Evolutionary conservation across 2,888 invertebrate species (phyloP).

Genomic region (Uloborus plumipes): DNA sequence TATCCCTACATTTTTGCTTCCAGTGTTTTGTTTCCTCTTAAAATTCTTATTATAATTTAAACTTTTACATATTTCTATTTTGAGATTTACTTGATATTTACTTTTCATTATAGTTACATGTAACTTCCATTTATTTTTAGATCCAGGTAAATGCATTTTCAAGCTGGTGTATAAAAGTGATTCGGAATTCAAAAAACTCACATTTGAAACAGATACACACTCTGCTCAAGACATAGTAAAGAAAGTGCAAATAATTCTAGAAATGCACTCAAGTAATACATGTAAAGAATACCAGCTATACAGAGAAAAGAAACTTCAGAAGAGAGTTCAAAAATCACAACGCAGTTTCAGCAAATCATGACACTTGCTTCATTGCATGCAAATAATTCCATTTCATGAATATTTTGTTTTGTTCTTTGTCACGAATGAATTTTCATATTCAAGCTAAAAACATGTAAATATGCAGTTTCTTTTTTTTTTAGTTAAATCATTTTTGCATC

Average conservation of each 20-base stretch:
- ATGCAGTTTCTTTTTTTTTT: too few species aligned
- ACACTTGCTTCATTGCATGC: neutral
- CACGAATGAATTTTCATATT: too few species aligned
- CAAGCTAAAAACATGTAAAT: too few species aligned
- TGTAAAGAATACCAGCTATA: conserved; percentile 85
- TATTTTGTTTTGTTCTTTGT: too few species aligned
- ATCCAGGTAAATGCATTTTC: conserved; percentile 78
- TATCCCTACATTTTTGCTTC: too few species aligned
- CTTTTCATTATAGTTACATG: neutral
- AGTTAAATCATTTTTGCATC: too few species aligned
- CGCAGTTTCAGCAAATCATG: conserved; percentile 25
- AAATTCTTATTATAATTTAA: too few species aligned
- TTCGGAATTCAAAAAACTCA: conserved; percentile 84
- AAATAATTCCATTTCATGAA: too few species aligned
- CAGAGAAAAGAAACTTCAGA: conserved; percentile 78
- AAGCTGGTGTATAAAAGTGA: conserved; percentile 78
- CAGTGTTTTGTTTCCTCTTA: too few species aligned
- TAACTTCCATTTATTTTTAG: conserved; percentile 31
- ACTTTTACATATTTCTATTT: too few species aligned
- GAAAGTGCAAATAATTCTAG: conserved; percentile 88
- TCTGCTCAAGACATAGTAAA: conserved; percentile 86
- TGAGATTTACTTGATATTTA: neutral
- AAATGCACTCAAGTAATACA: conserved; percentile 83
- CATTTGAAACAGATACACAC: conserved; percentile 85
- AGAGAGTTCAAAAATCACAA: conserved; percentile 34